Base-by-base conservation (phyloP, 2,888 invertebrate species). In the Belgica antarctica region DNA sequence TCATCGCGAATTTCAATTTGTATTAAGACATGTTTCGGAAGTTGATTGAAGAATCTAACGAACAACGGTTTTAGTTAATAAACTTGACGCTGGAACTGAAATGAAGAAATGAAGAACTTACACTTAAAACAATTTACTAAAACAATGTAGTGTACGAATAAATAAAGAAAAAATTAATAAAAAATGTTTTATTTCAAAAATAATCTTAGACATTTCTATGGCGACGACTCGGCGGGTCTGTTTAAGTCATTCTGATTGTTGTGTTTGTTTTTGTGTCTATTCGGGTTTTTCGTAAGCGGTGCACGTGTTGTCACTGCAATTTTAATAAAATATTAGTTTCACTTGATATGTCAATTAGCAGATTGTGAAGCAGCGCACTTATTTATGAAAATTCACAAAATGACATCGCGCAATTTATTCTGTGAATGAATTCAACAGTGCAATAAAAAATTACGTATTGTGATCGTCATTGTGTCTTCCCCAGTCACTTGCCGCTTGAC, bases 101-200 rank as follows among this genome's bases (percentile, higher is more conserved):
- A 46, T 19, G 59, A 27, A 59, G n/a, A 59, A 15, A 59, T 52
- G 27, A 22, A 31, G 52, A 68, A 52, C 68, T 68, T 68, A 68
- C 28, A 57, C 68, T 57, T 57, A 57, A 68, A 68, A 66, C 27
- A 68, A 68, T 28, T 57, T 34, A 68, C 31, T 62, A 62, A 62
- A 62, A 62, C 25, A 68, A 68, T 68, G 68, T 68, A 68, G 68
- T 57, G 31, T 68, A 68, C 52, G 52, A 68, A 68, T 68, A 65
- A 65, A 65, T 59, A 27, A 59, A 59, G 27, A 59, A 59, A n/a
- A 10, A 41, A 41, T n/a, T 41, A 22, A 19, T 52, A 15, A 52
- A 31, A 31, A 31, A 31, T 31, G 34, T 31, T n/a, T n/a, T n/a
- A n/a, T n/a, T n/a, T n/a, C n/a, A n/a, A n/a, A 41, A 41, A 41